Conservation (phyloP, 2,113 vertebrate species). For the Lepus timidus region DNA sequence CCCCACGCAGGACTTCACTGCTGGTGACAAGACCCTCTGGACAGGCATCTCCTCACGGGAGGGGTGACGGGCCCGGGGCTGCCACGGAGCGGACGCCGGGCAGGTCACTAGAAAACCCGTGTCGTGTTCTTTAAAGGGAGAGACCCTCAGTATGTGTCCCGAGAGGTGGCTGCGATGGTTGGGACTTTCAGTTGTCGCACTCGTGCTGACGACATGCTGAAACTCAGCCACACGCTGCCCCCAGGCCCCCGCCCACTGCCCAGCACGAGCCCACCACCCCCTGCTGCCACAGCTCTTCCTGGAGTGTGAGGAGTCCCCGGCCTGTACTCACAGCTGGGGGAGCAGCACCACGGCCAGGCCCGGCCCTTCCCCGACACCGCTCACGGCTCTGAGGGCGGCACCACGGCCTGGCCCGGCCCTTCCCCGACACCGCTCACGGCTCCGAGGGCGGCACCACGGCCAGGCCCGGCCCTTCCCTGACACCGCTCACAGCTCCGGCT, state of each 20-base stretch:
- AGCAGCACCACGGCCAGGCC: too few species aligned
- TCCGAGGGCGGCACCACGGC: too few species aligned
- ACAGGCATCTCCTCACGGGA: too few species aligned
- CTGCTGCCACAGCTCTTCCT: rapidly evolving
- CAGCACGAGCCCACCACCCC: rapidly evolving
- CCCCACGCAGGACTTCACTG: rapidly evolving
- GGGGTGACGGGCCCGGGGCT: neutral
- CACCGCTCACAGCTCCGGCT: too few species aligned
- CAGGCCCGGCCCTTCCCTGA: too few species aligned
- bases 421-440: too few species aligned
- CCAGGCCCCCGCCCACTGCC: too few species aligned
- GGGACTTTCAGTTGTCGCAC: rapidly evolving
- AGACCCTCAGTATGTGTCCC: neutral
- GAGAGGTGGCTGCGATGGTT: neutral
- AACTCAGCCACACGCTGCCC: too few species aligned
- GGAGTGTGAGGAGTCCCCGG: neutral
- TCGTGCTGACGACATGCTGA: rapidly evolving
- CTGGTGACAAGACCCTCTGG: neutral
- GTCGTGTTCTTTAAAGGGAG: neutral
- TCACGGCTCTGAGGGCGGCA: too few species aligned
- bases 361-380: too few species aligned
- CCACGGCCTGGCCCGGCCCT: too few species aligned
- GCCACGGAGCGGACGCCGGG: rapidly evolving
- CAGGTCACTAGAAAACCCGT: rapidly evolving
- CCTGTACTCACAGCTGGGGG: rapidly evolving